phyloP scores from a whole-genome alignment of 2,888 invertebrate species.

The Orthonevra nobilis region DNA sequence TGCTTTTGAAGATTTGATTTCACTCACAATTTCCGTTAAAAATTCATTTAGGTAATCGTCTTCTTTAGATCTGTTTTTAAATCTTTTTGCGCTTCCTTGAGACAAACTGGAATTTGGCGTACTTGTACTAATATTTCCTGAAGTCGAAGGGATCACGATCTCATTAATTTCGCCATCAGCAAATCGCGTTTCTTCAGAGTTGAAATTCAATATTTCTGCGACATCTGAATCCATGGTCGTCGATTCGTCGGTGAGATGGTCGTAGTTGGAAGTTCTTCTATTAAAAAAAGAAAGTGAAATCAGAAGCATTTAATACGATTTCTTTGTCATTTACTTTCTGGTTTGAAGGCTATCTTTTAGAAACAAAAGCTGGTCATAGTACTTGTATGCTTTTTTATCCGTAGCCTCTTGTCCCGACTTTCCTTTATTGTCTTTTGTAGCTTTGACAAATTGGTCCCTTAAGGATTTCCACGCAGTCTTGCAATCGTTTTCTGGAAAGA shows the following conservation, averaged over 20 bases:
- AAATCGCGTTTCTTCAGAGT: not conserved
- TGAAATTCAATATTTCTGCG: not conserved
- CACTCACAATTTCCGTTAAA: not conserved
- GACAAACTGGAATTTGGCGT: not conserved
- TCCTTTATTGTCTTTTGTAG: too few species aligned
- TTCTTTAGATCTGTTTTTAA: not conserved
- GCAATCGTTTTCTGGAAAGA: constrained; percentile 5
- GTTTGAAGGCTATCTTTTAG: too few species aligned
- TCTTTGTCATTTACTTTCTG: not conserved
- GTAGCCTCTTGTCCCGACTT: too few species aligned
- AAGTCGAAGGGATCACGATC: not conserved
- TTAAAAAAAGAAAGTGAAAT: not conserved
- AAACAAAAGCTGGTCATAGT: constrained; percentile 24
- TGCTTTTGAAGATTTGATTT: not conserved
- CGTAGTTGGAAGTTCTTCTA: constrained; percentile 1
- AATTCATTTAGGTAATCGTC: constrained; percentile 16
- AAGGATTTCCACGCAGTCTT: constrained; percentile 24
- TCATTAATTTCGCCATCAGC: not conserved
- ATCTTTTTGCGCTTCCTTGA: not conserved
- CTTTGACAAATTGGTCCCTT: too few species aligned
- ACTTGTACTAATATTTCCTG: not conserved
- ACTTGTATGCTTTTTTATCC: constrained; percentile 32
- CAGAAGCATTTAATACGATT: not conserved
- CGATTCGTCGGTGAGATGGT: not conserved
- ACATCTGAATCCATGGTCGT: too few species aligned